A percentile compares a stretch with the other conserved stretches of the same genome.
Evolutionary conservation across 2,797 vertebrate species (phyloP).

Genomic region (Phrynocephalus forsythii): DNA sequence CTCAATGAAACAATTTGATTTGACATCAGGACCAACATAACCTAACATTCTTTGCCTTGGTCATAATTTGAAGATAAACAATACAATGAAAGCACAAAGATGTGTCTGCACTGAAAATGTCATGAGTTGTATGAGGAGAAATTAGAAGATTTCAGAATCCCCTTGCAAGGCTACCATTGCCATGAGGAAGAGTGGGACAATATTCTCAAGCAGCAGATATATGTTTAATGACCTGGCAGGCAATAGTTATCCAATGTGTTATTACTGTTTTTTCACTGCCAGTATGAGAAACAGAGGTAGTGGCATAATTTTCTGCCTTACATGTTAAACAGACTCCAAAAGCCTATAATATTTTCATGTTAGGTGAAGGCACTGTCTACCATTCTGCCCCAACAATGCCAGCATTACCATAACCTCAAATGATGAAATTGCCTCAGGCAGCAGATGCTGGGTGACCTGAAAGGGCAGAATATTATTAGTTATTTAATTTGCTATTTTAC

Average conservation of each 20-base stretch:
- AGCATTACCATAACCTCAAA: too few species aligned
- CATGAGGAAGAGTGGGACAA: neutral
- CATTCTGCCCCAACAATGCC: too few species aligned
- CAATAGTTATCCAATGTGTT: neutral
- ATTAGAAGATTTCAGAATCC: slow-evolving; percentile 12
- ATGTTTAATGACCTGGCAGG: neutral
- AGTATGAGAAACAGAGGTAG: neutral
- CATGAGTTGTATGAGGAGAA: neutral
- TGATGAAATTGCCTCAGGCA: too few species aligned
- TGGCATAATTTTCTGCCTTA: neutral
- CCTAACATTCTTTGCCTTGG: slow-evolving; percentile 26
- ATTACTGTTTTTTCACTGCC: neutral
- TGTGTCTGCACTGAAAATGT: neutral
- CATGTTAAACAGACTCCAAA: neutral
- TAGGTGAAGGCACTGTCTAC: too few species aligned
- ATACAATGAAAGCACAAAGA: slow-evolving; percentile 39
- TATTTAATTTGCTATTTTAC: too few species aligned
- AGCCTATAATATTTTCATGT: too few species aligned
- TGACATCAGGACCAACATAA: neutral
- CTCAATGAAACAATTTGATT: neutral
- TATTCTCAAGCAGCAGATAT: neutral
- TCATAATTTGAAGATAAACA: slow-evolving; percentile 25
- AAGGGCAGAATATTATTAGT: too few species aligned
- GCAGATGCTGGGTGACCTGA: too few species aligned
- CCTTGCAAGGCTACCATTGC: neutral